phyloP scores from a whole-genome alignment of 1,140 invertebrate species.

The Caenorhabditis inopinata region DNA sequence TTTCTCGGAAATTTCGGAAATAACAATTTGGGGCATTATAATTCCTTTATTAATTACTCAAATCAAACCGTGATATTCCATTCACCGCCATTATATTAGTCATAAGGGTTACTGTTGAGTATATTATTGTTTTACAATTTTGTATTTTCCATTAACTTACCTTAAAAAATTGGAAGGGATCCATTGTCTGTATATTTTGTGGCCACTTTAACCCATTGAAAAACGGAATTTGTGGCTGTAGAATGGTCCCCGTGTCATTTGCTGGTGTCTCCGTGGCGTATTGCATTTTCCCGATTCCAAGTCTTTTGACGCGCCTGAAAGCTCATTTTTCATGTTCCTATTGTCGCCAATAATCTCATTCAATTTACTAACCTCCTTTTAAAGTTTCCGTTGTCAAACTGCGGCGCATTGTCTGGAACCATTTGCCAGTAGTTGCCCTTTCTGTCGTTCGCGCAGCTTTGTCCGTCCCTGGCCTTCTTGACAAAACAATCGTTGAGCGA shows the following conservation, averaged over 20 bases:
- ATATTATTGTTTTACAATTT: too few species aligned
- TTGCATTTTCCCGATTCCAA: neutral
- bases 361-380: conserved; percentile 70
- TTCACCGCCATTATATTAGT: too few species aligned
- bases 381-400: conserved; percentile 96
- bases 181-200: conserved; percentile 8
- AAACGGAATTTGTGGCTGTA: neutral
- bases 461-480: conserved; percentile 71
- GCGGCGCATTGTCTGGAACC: conserved; percentile 82
- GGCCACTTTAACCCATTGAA: conserved; percentile 29
- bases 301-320: neutral
- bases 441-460: conserved; percentile 68
- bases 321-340: neutral
- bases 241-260: neutral
- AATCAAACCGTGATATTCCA: too few species aligned
- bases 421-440: conserved; percentile 74
- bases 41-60: too few species aligned
- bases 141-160: neutral
- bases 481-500: conserved; percentile 98
- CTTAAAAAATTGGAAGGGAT: conserved; percentile 13
- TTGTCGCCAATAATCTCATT: neutral
- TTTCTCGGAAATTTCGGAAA: too few species aligned
- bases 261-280: neutral
- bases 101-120: too few species aligned
- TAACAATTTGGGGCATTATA: too few species aligned